Percentiles rank a stretch among this genome's conserved stretches.
phyloP scores from a whole-genome alignment of 2,888 invertebrate species.

The Pachymerium ferrugineum region DNA sequence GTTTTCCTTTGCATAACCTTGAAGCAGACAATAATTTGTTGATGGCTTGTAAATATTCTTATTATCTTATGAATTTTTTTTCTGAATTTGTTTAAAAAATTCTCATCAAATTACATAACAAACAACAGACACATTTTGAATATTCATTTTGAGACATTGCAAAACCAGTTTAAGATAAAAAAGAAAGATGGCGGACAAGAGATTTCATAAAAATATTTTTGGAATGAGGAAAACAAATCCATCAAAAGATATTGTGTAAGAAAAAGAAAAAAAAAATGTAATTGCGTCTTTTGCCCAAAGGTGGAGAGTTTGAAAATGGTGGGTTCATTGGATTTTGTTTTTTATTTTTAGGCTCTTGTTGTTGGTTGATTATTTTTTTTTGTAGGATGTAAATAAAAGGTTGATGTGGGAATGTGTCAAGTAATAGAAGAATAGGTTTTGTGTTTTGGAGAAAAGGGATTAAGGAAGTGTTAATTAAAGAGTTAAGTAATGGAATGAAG shows the following conservation, averaged over 20 bases:
- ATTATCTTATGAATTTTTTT: not conserved
- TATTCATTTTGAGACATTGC: not conserved
- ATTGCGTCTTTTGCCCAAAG: not conserved
- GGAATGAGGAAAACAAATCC: conserved; percentile 2
- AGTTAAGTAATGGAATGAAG: too few relatives aligned
- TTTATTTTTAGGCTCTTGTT: too few relatives aligned
- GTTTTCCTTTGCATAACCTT: not conserved
- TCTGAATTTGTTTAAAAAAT: not conserved
- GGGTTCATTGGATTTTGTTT: not conserved
- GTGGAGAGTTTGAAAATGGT: not conserved
- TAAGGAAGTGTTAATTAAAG: too few relatives aligned
- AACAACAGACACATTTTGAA: conserved; percentile 8
- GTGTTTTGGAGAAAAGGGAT: too few relatives aligned
- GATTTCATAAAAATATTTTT: not conserved
- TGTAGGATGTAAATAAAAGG: too few relatives aligned
- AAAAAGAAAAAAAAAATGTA: not conserved
- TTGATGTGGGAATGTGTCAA: too few relatives aligned
- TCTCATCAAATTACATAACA: conserved; percentile 1
- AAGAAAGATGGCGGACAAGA: not conserved
- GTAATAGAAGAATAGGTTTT: too few relatives aligned
- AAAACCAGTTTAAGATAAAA: not conserved
- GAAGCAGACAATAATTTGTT: not conserved
- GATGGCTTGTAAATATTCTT: not conserved
- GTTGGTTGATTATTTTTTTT: too few relatives aligned
- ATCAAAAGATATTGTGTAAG: not conserved